These are phyloP conservation scores for Calliopum simillimum DNA, from an alignment of 2,888 invertebrate species.

Conservation along the genomic window DNA sequence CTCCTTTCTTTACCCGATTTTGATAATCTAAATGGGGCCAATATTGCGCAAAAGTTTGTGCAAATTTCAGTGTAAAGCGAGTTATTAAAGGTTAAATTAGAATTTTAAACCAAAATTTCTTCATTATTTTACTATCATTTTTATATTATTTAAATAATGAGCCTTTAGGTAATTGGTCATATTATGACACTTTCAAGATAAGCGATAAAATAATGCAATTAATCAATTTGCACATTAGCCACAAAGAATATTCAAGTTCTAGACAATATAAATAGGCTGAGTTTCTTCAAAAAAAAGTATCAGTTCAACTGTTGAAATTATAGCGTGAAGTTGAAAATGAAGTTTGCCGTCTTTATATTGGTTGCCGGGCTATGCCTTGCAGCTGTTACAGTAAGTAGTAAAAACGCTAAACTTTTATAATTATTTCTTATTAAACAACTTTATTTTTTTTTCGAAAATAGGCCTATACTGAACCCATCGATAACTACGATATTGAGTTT, in stretches of 20 bases:
- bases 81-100: too few relatives aligned
- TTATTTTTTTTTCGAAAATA: too few relatives aligned
- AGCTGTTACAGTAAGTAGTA: constrained; percentile 28
- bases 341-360: constrained; percentile 31
- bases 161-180: too few relatives aligned
- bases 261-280: not conserved
- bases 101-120: too few relatives aligned
- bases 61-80: too few relatives aligned
- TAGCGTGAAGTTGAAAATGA: constrained; percentile 32
- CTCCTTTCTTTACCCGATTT: too few relatives aligned
- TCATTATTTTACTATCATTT: too few relatives aligned
- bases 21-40: too few relatives aligned
- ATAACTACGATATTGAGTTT: constrained; percentile 25
- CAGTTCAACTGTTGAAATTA: not conserved
- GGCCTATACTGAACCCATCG: constrained; percentile 9
- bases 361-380: constrained; percentile 35
- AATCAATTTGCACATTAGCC: not conserved
- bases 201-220: not conserved
- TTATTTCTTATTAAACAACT: not conserved
- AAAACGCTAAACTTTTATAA: not conserved
- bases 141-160: too few relatives aligned
- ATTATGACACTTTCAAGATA: not conserved
- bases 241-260: too few relatives aligned
- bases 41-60: too few relatives aligned
- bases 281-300: not conserved